Evolutionary conservation across 2,113 vertebrate genomes (phyloP), one percentile per base, ranked within the genome.

Genomic region (Chrysochloris asiatica): DNA sequence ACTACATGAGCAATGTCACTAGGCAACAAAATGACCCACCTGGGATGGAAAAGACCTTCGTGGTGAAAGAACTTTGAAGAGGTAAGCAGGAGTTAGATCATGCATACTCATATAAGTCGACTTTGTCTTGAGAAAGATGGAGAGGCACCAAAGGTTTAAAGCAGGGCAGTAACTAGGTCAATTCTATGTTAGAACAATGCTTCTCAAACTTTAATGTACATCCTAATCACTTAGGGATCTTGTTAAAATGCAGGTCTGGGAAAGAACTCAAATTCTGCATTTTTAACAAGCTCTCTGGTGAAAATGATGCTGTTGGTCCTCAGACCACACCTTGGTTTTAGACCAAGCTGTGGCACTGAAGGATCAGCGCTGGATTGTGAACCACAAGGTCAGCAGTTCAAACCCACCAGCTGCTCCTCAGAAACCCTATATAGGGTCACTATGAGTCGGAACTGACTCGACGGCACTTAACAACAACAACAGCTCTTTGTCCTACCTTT

Each of bases 211-310:
- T 92, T 24, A 87, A 30, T 17, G 26, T 84, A 19, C 54, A 41
- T 84, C 73, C 69, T 73, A 91, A 4, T 79, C 50, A 83, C 61
- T 43, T 26, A 36, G 43, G 48, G 41, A 75, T 65, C 82, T 93
- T 63, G 50, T 91, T 83, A 88, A 88, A 67, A 93, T 36, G 41
- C 41, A 69, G 59, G 33, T 45, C 87, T 89, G 36, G 33, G 50
- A 92, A 83, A 86, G 47, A 81, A 65, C 47, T 87, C 26, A 24
- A 22, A 81, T 72, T 71, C 86, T 77, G 71, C 65, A 86, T 88
- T 86, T 93, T 80, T 94, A 41, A 45, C 77, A 84, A 19, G 17
- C 67, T 93, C 21, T 52, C 88, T 56, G 65, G 63, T 50, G 81
- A 71, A 13, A 16, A 41, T 19, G 28, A 2, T 48, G 50, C 21